Percentiles rank a stretch among this genome's conserved stretches.
Evolutionary conservation across 2,888 invertebrate genomes (phyloP).

Genomic region (Beris morrisii): DNA sequence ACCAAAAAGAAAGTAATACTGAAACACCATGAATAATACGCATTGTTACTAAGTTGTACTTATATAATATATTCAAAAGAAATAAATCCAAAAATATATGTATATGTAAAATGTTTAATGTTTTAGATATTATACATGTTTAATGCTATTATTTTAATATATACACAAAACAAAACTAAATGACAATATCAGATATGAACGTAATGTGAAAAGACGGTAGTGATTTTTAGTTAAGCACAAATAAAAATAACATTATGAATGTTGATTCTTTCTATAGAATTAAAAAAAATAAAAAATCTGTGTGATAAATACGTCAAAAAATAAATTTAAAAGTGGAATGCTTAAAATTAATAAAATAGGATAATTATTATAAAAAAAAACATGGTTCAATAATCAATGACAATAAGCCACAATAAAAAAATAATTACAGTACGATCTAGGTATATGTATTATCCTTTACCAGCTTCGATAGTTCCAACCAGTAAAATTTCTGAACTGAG

Average conservation of each 20-base stretch:
- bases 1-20: too few species aligned
- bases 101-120: slow-evolving; percentile 29
- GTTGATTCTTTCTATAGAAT: background rate
- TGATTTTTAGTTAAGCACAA: background rate
- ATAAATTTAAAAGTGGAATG: background rate
- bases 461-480: too few species aligned
- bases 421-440: too few species aligned
- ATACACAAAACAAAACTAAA: slow-evolving; percentile 24
- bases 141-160: slow-evolving; percentile 5
- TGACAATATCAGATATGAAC: slow-evolving; percentile 19
- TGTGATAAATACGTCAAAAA: slow-evolving; percentile 20
- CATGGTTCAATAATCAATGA: slow-evolving; percentile 27
- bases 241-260: background rate
- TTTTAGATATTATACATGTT: slow-evolving; percentile 30
- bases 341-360: slow-evolving; percentile 5
- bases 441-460: too few species aligned
- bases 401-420: slow-evolving; percentile 35
- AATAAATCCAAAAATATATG: slow-evolving; percentile 20
- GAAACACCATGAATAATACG: background rate
- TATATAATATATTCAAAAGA: slow-evolving; percentile 19
- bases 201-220: background rate
- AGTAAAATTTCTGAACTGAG: too few species aligned
- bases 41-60: slow-evolving; percentile 10
- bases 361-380: too few species aligned
- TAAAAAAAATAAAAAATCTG: slow-evolving; percentile 26